Percentiles rank a stretch among this genome's conserved stretches.
These are phyloP conservation scores for Drosophila pruinosa DNA, from an alignment of 1,140 invertebrate genomes.

Conservation along the genomic window DNA sequence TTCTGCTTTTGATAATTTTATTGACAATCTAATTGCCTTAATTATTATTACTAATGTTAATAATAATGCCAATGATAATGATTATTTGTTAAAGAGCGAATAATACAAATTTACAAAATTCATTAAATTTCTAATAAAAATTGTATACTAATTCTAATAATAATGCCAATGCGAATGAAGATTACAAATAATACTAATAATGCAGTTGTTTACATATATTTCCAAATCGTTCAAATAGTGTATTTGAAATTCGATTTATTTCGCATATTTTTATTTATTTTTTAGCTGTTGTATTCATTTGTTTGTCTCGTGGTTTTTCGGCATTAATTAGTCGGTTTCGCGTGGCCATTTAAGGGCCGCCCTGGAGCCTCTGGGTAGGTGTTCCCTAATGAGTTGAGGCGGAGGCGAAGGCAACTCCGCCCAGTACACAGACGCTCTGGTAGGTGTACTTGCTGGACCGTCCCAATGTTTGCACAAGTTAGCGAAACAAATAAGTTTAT, in stretches of 20 bases:
- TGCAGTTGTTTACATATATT: too few species aligned
- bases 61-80: not conserved
- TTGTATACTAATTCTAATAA: too few species aligned
- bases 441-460: conserved; percentile 68
- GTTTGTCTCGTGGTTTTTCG: conserved; percentile 60
- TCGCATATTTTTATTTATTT: not conserved
- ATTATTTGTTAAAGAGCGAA: too few species aligned
- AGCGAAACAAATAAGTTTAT: conserved; percentile 76
- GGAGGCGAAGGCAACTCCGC: conserved; percentile 55
- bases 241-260: conserved; percentile 13
- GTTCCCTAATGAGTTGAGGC: conserved; percentile 72
- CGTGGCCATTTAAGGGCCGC: conserved; percentile 54
- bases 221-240: conserved; percentile 13
- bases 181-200: too few species aligned
- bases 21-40: not conserved
- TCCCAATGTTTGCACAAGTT: conserved; percentile 65
- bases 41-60: not conserved
- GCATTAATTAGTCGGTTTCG: conserved; percentile 76
- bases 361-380: conserved; percentile 50
- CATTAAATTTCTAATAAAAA: too few species aligned
- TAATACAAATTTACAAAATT: too few species aligned
- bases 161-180: not conserved
- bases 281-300: conserved; percentile 59
- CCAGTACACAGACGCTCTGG: conserved; percentile 3
- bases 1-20: not conserved